These are phyloP conservation scores for Atractosteus spatula DNA, from an alignment of 2,113 vertebrate genomes.

Conservation along the genomic window DNA sequence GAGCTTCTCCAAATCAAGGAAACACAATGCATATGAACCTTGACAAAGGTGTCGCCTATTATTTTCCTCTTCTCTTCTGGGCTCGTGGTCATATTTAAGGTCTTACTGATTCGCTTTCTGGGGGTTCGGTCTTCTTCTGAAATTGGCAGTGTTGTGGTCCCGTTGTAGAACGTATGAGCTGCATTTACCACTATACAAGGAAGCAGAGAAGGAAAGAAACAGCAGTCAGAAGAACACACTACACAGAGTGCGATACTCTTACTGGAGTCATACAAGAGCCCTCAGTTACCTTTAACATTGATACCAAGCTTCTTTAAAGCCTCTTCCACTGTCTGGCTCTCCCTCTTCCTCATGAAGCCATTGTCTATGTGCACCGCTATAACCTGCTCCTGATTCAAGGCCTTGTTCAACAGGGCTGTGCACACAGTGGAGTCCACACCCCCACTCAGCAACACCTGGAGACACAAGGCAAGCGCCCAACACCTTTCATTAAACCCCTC, in stretches of 20 bases:
- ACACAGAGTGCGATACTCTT: not conserved
- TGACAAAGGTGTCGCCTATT: conserved; percentile 97
- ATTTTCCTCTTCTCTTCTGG: conserved; percentile 98
- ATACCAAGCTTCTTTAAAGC: conserved; percentile 93
- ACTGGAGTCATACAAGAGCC: accelerated
- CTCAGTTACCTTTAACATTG: conserved; percentile 84
- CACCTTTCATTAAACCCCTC: not conserved
- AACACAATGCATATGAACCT: conserved; percentile 62
- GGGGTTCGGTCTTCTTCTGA: conserved; percentile 96
- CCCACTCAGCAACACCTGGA: conserved; percentile 88
- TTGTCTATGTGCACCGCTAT: conserved; percentile 98
- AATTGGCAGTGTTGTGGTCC: conserved; percentile 95
- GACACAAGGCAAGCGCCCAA: not conserved
- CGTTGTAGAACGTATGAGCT: conserved; percentile 97
- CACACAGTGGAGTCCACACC: conserved; percentile 98
- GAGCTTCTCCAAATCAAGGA: not conserved
- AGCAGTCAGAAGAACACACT: not conserved
- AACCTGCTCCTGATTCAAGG: conserved; percentile 87
- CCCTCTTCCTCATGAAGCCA: conserved; percentile 95
- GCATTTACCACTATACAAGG: conserved; percentile 85
- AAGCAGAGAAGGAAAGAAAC: not conserved
- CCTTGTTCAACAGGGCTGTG: conserved; percentile 92
- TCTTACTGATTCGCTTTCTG: conserved; percentile 96
- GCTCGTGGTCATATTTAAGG: conserved; percentile 97
- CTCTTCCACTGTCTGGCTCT: conserved; percentile 94